These are phyloP conservation scores for Cephonodes hylas DNA, from an alignment of 2,888 invertebrate genomes.

Conservation along the genomic window DNA sequence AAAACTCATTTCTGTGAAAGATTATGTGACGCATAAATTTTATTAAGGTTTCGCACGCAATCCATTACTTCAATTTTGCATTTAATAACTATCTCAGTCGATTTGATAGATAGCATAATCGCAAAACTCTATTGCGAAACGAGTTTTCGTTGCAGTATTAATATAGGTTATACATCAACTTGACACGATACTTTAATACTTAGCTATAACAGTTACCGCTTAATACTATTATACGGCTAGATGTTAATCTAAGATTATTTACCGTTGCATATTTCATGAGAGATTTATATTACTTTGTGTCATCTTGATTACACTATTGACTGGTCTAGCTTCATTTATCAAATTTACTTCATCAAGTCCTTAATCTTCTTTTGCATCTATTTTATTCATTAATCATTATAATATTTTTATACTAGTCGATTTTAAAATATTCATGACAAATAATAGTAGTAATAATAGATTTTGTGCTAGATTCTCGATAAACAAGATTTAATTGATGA, in stretches of 20 bases:
- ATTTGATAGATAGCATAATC: neutral
- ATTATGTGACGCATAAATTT: too few relatives aligned
- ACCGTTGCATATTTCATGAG: neutral
- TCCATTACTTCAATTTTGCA: neutral
- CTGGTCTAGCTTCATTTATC: too few relatives aligned
- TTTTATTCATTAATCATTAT: too few relatives aligned
- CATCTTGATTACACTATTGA: neutral
- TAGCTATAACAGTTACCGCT: neutral
- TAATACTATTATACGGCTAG: neutral
- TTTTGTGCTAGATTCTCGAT: too few relatives aligned
- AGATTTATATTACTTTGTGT: neutral
- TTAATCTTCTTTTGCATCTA: too few relatives aligned
- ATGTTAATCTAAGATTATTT: neutral
- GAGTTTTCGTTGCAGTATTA: neutral
- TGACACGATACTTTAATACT: neutral
- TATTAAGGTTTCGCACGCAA: neutral
- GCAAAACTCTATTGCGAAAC: neutral
- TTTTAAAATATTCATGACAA: too few relatives aligned
- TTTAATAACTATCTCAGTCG: neutral
- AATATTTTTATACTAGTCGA: too few relatives aligned
- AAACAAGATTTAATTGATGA: too few relatives aligned
- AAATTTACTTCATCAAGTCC: too few relatives aligned
- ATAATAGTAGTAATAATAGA: too few relatives aligned
- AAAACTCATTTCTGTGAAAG: too few relatives aligned
- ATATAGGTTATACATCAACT: neutral